Base-by-base conservation (phyloP, 1,140 invertebrate species). In the Heliconius himera region DNA sequence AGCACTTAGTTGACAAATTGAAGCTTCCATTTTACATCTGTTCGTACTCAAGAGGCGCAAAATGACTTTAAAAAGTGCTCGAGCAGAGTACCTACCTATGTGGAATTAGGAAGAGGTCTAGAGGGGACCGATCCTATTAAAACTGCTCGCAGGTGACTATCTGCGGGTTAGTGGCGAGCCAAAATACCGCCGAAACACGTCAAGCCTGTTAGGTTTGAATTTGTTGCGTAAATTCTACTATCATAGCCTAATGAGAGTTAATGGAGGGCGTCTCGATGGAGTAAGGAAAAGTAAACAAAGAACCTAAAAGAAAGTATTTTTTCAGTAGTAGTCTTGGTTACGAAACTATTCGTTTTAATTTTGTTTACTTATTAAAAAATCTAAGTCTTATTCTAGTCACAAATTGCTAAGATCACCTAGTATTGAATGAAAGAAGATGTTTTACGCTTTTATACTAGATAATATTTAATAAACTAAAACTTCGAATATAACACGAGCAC, bases 1-100 rank as follows among this genome's bases (percentile, higher is more conserved):
- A 82, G 77, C 83, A 78, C 81, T 81, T 77, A 77, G 74, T 81
- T 84, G 84, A 83, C 85, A 87, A 88, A 87, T 89, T 87, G 84
- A 83, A 87, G 87, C 83, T 84, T 87, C 85, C 84, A 86, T 90
- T 89, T 85, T 89, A 85, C 85, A 87, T 88, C 81, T 81, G 87
- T 90, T 90, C 88, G 89, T 90, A 84, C 87, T 91, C 88, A 84
- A 91, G 89, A 89, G 90, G 85, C 84, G 84, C 83, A 81, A 85
- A 90, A 89, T 88, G 88, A 88, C 83, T 88, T 84, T 89, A 89
- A 91, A 91, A 92, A 91, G 88, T 88, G 85, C 87, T 90, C 74
- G 80, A 90, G 81, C 84, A 81, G 85, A 92, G 88, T 87, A 87
- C 85, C 49, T 51, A 51, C 49, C 49, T 51, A 51, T 20, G 87